phyloP scores from a whole-genome alignment of 2,113 vertebrate genomes.

The Corydoras sp. region DNA sequence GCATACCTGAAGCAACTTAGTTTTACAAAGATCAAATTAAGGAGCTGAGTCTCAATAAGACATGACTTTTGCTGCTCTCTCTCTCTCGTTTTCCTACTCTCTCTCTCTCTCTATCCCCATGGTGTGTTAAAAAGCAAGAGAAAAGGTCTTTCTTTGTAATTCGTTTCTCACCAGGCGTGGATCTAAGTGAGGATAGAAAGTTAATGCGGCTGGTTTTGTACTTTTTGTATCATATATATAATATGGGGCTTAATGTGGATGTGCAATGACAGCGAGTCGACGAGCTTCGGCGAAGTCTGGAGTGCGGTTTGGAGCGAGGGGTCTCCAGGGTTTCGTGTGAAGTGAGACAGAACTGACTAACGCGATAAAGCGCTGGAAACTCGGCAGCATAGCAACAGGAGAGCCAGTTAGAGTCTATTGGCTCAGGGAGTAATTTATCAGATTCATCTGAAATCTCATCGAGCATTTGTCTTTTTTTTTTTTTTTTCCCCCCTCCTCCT shows the following conservation, averaged over 20 bases:
- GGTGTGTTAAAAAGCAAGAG: neutral
- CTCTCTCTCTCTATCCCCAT: neutral
- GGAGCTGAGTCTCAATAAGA: constrained; percentile 66
- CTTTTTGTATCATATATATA: constrained; percentile 37
- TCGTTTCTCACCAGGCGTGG: constrained; percentile 29
- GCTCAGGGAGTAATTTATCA: constrained; percentile 39
- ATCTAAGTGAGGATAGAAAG: constrained; percentile 34
- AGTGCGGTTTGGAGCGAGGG: constrained; percentile 1
- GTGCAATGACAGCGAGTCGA: constrained; percentile 20
- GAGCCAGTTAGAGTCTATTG: constrained; percentile 28
- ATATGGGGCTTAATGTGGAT: constrained; percentile 30
- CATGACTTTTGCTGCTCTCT: constrained; percentile 52
- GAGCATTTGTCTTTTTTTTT: neutral
- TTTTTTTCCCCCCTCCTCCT: neutral
- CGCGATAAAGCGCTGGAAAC: constrained; percentile 21
- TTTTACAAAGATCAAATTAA: constrained; percentile 72
- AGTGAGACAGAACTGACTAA: constrained; percentile 27
- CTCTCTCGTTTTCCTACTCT: neutral
- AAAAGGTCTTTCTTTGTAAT: constrained; percentile 39
- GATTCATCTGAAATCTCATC: constrained; percentile 40
- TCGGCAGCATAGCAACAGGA: constrained; percentile 41
- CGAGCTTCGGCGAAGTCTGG: constrained; percentile 13
- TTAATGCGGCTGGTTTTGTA: constrained; percentile 38
- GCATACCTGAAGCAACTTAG: constrained; percentile 71
- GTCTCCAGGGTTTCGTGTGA: constrained; percentile 32